Evolutionary conservation across 2,113 vertebrate species (phyloP).

Genomic region (Calypte anna): DNA sequence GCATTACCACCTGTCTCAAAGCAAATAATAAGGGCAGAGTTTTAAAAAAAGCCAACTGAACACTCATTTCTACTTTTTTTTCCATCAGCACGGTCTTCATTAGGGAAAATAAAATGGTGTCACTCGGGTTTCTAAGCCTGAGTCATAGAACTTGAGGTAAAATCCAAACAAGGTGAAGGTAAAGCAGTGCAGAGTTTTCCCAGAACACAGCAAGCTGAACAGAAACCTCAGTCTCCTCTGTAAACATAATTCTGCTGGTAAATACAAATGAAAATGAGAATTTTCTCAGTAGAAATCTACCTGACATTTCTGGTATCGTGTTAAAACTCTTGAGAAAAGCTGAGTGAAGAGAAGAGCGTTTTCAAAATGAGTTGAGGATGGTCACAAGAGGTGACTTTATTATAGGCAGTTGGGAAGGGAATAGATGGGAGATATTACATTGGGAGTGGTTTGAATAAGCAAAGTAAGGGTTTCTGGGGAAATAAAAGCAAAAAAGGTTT

Average conservation of each 20-base stretch:
- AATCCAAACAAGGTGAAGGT: not conserved
- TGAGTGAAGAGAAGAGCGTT: not conserved
- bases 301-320: not conserved
- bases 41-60: not conserved
- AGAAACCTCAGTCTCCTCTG: not conserved
- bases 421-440: not conserved
- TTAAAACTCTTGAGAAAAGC: not conserved
- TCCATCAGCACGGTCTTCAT: not conserved
- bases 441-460: not conserved
- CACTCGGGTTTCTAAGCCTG: not conserved
- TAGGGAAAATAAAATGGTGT: not conserved
- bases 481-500: not conserved
- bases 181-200: not conserved
- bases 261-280: not conserved
- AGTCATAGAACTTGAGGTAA: not conserved
- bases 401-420: not conserved
- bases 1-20: rapidly evolving
- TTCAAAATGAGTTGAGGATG: not conserved
- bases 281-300: not conserved
- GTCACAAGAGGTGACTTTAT: not conserved
- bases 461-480: not conserved
- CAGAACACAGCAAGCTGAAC: not conserved
- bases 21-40: not conserved
- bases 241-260: not conserved
- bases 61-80: not conserved